Evolutionary conservation across 2,888 invertebrate genomes (phyloP).

Genomic region (Geophilus truncorum): DNA sequence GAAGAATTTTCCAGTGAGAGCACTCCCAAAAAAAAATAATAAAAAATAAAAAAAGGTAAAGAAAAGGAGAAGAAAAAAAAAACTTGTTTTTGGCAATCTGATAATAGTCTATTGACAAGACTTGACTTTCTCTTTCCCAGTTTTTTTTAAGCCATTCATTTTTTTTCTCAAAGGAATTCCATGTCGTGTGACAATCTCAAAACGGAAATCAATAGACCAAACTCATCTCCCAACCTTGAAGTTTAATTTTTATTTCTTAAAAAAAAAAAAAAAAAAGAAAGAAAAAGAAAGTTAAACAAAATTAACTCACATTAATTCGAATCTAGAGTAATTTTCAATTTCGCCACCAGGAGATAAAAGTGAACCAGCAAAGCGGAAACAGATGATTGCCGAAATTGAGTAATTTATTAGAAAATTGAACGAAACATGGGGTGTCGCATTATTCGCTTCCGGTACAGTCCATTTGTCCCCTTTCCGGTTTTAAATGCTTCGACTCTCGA

Average conservation of each 20-base stretch:
- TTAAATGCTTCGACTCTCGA: neutral
- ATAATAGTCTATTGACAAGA: slow-evolving; percentile 18
- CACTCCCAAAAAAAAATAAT: neutral
- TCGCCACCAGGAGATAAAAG: neutral
- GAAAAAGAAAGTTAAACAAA: neutral
- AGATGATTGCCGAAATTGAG: neutral
- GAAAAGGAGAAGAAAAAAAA: neutral
- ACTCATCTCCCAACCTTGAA: slow-evolving; percentile 4
- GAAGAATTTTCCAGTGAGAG: neutral
- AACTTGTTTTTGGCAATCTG: slow-evolving; percentile 17
- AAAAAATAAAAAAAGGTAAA: neutral
- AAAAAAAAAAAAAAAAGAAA: neutral
- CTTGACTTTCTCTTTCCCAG: neutral
- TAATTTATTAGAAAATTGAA: neutral
- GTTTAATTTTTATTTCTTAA: neutral
- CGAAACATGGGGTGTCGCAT: neutral
- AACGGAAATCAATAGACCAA: slow-evolving; percentile 12
- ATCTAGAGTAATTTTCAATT: neutral
- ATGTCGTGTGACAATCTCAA: slow-evolving; percentile 12
- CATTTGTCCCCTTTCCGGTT: neutral
- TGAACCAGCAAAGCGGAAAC: neutral
- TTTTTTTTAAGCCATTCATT: neutral
- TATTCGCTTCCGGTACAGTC: neutral
- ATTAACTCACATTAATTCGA: neutral
- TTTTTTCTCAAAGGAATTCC: neutral